Evolutionary conservation across 2,113 vertebrate genomes (phyloP).

Genomic region (Mellivora capensis): DNA sequence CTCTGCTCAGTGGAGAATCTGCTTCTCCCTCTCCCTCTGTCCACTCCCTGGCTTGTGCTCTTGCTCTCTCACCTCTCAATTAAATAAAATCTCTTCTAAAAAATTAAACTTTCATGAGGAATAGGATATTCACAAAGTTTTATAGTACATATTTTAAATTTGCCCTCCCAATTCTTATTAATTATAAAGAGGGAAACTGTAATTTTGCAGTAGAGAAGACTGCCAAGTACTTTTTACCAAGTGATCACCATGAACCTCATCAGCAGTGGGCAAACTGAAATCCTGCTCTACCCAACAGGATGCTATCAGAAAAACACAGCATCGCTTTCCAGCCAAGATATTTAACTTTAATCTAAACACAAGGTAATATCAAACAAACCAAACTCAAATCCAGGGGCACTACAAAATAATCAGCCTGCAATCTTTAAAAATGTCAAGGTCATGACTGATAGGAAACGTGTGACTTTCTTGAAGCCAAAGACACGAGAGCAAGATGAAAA

Average conservation of each 20-base stretch:
- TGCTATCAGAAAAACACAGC: background rate
- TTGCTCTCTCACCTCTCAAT: background rate
- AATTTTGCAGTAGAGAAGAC: background rate
- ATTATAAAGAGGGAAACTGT: background rate
- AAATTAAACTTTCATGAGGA: background rate
- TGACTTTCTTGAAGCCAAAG: background rate
- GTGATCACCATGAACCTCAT: background rate
- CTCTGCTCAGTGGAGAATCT: background rate
- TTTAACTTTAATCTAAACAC: background rate
- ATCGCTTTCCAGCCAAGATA: background rate
- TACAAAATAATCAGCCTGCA: fast-evolving
- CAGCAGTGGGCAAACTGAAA: background rate
- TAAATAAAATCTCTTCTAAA: background rate
- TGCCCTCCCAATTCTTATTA: background rate
- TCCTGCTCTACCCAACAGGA: fast-evolving
- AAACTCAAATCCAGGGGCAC: fast-evolving
- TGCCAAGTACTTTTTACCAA: background rate
- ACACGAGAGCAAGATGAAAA: background rate
- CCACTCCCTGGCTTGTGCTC: background rate
- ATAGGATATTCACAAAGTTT: background rate
- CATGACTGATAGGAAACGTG: background rate
- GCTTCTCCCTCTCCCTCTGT: background rate
- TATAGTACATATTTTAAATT: background rate
- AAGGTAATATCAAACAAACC: background rate
- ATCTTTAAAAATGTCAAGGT: background rate